Base-by-base conservation (phyloP, 64 coral and sea anemone species). In the Montipora capricornis region DNA sequence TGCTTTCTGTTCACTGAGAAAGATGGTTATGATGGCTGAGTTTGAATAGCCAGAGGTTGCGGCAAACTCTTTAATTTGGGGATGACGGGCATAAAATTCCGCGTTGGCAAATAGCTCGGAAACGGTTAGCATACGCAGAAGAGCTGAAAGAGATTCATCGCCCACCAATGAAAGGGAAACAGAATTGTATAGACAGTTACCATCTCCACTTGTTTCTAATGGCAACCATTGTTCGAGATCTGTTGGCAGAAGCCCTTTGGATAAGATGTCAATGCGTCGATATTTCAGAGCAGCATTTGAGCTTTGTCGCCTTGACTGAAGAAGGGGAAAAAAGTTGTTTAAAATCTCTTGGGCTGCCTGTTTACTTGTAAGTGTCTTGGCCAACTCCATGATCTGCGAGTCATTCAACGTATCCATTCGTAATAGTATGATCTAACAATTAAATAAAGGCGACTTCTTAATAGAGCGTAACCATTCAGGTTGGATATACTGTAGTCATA, bases 121-220 rank as follows among this genome's bases (percentile, higher is more conserved):
- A 15, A 64, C 60, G 45, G 74, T 62, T 11, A 94, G 57, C 48
- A 89, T 16, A 59, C 92, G 77, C 8, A 94, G 51, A 52, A 88
- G 44, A 47, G 55, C 13, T 73, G 85, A 84, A 77, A 82, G 76
- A 7, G 29, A 49, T 73, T 81, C 76, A 68, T 89, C 79, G 1
- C 75, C 62, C 52, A 29, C 6, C 29, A 94, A 78, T 46, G 71
- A 37, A 68, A 93, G 51, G 19, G 73, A 93, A 6, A 67, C 62
- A 12, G 71, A 68, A 51, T 93, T 86, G 46, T 77, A 87, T 13
- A 93, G 59, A 52, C 91, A 93, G 76, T 93, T 93, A 5, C 91
- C 82, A 49, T 93, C 70, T 13, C 81, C 91, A 49, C 68, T 44
- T 12, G 53, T 48, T 64, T 10, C n/a, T 20, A 92, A 37, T 49